Base-by-base conservation (phyloP, 2,113 vertebrate genomes). In the Zapus hudsonius region DNA sequence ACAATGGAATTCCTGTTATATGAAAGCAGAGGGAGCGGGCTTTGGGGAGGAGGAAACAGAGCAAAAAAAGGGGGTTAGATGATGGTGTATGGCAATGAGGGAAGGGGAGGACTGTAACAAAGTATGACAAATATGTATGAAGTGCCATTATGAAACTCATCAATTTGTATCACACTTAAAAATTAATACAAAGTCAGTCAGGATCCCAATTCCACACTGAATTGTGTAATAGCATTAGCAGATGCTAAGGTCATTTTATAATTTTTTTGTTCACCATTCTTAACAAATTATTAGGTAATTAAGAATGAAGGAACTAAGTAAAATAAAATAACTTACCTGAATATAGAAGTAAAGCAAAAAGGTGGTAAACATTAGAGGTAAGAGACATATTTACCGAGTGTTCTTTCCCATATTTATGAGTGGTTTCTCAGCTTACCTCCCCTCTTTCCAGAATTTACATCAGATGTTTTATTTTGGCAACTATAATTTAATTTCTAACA, bases 401-500 rank as follows among this genome's bases (percentile, higher is more conserved):
- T 93, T 87, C 20, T 57, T 33, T 12, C n/a, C 9, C 87, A 8
- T 44, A 44, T 75, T 87, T 3, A 70, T 2, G n/a, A 83, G 7
- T 57, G 17, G 42, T 59, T 75, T 75, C 64, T 84, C 12, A 38
- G 17, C 15, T 88, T 15, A 22, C 17, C 5, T 19, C 10, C 23
- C 20, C 27, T 29, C 31, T 47, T 33, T 13, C 15, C 67, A 88
- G 57, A 83, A 52, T 25, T 66, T 23, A 33, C 12, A 81, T 3
- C 74, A 25, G 82, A 70, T 38, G 10, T 73, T 88, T 75, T 70
- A 66, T 84, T 90, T 85, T n/a, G 44, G 19, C 2, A 84, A 59
- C 6, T 29, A 40, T 90, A 59, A 69, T 84, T 94, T 92, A 74
- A 84, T 90, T 88, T 72, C 38, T 44, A 36, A 73, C 33, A 76